A percentile compares a stretch with the other conserved stretches of the same genome.
These are phyloP conservation scores for Zenarchopterus dispar DNA, from an alignment of 2,797 vertebrate species.

Conservation along the genomic window DNA sequence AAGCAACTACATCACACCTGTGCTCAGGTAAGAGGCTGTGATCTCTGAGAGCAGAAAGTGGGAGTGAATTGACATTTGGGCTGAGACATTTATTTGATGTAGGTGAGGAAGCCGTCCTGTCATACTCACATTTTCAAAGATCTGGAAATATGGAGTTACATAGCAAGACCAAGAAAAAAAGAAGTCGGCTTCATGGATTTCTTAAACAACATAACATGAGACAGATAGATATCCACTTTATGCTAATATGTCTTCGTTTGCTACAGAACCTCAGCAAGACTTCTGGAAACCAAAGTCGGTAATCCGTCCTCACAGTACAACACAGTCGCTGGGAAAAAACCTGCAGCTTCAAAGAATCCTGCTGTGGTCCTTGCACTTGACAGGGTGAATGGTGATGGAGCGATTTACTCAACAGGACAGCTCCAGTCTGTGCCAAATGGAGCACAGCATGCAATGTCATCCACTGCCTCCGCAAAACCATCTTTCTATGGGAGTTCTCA, in stretches of 20 bases:
- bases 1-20: conserved; percentile 89
- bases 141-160: conserved; percentile 1
- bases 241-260: conserved; percentile 28
- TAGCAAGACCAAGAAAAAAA: background rate
- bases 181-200: background rate
- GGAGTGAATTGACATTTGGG: conserved; percentile 42
- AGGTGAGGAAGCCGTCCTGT: conserved; percentile 14
- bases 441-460: conserved; percentile 80
- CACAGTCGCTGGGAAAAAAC: conserved; percentile 75
- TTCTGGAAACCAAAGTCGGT: conserved; percentile 85
- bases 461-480: conserved; percentile 72
- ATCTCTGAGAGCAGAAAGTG: conserved; percentile 23
- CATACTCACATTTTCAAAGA: conserved; percentile 12
- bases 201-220: too few relatives aligned
- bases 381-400: conserved; percentile 80
- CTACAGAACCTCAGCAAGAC: conserved; percentile 88
- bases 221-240: background rate
- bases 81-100: conserved; percentile 29
- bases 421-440: conserved; percentile 71
- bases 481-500: conserved; percentile 47
- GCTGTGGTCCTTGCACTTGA: conserved; percentile 88
- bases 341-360: conserved; percentile 72
- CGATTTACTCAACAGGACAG: conserved; percentile 75
- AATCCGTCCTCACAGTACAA: conserved; percentile 74
- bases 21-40: conserved; percentile 87